Evolutionary conservation across 2,797 vertebrate species (phyloP), one percentile per base, ranked within the genome.

Genomic region (Leptoclinus maculatus): DNA sequence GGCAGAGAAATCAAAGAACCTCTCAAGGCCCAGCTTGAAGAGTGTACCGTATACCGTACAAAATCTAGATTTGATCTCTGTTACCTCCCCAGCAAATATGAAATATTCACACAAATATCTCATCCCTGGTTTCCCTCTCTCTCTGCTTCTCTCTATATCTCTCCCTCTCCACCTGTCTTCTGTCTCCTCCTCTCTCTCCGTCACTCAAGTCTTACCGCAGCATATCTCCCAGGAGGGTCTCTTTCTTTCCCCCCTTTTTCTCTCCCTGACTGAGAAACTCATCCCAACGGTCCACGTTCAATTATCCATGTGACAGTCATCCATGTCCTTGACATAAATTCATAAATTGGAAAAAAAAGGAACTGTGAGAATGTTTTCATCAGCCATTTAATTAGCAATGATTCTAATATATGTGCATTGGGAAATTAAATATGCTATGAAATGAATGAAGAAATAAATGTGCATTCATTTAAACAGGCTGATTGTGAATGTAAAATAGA

Each of bases 171-270:
- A 88, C 80, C 63, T 83, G 75, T 85, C 84, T 70, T 86, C 66
- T 82, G 41, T 88, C 85, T 88, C 81, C 78, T 88, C 78, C 79
- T 84, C 68, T 82, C 63, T 74, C 51, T 27, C 68, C 25, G 17
- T 83, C 87, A 79, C 65, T 79, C 53, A 34, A 76, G 34, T 62
- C 59, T 71, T 23, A 38, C 36, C n/a, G 51, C 53, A 51, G 19
- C 65, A 74, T 54, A 77, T 79, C 85, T 85, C 88, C 62, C 80
- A 65, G 43, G 86, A 79, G 89, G 45, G 36, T 74, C 70, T 56
- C 38, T 63, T 74, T 71, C 63, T 69, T 53, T 74, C 68, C 78
- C 71, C 57, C 49, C 7, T 6, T 39, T 63, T 74, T 59, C 49
- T 73, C 74, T 83, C 76, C 23, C 39, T 66, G 41, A 32, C 49